Percentiles rank a stretch among this genome's conserved stretches.
Conservation (phyloP, 2,888 invertebrate genomes). For the Standfussiana lucernea region DNA sequence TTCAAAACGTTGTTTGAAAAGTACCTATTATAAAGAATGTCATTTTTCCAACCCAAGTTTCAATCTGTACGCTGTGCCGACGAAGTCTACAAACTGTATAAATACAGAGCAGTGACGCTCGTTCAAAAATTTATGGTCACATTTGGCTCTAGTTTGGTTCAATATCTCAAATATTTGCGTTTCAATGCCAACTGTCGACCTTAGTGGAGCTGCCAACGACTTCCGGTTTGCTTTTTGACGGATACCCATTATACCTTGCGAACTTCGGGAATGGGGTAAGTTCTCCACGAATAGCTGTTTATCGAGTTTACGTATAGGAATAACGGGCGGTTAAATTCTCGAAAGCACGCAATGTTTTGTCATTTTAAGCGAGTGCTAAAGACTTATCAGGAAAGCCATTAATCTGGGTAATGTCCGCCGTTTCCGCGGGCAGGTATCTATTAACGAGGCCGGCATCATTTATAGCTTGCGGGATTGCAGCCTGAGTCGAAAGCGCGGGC, state of each 20-base stretch:
- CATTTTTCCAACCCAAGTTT: slow-evolving; percentile 49
- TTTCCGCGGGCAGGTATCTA: slow-evolving; percentile 63
- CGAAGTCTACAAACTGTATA: slow-evolving; percentile 53
- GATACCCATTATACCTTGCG: slow-evolving; percentile 60
- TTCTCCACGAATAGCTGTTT: slow-evolving; percentile 66
- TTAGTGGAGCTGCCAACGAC: slow-evolving; percentile 73
- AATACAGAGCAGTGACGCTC: slow-evolving; percentile 52
- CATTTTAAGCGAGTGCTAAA: slow-evolving; percentile 69
- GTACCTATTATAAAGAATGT: slow-evolving; percentile 21
- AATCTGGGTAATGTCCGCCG: slow-evolving; percentile 65
- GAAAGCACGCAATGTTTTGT: slow-evolving; percentile 73
- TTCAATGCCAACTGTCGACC: slow-evolving; percentile 77
- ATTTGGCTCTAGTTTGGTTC: slow-evolving; percentile 77
- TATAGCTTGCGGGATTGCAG: slow-evolving; percentile 21
- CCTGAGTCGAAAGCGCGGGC: background rate
- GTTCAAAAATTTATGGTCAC: slow-evolving; percentile 73
- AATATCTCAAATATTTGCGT: slow-evolving; percentile 73
- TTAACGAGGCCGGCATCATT: slow-evolving; percentile 53
- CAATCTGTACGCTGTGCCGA: slow-evolving; percentile 24
- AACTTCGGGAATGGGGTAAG: slow-evolving; percentile 61
- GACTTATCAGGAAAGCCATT: slow-evolving; percentile 68
- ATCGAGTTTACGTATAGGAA: slow-evolving; percentile 68
- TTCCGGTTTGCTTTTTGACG: slow-evolving; percentile 74
- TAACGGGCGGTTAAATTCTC: slow-evolving; percentile 69
- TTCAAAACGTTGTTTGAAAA: slow-evolving; percentile 1